These are phyloP conservation scores for Hedychridium roseum DNA, from an alignment of 2,888 invertebrate species.

Conservation along the genomic window DNA sequence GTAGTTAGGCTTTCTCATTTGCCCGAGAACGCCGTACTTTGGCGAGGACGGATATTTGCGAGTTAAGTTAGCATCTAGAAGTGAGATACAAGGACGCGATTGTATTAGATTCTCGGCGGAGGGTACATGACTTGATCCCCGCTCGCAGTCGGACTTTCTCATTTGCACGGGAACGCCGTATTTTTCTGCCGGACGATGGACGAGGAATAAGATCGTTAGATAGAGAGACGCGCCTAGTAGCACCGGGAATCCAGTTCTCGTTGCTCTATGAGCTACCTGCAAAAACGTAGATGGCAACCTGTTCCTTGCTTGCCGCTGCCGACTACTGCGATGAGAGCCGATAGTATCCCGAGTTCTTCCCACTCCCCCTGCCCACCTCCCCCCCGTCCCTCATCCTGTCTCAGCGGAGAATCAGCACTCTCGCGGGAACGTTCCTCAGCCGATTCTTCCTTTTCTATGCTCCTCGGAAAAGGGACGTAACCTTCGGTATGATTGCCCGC, in stretches of 20 bases:
- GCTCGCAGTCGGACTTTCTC: no score
- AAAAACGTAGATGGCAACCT: constrained; percentile 48
- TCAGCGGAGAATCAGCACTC: background rate
- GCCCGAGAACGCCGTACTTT: no score
- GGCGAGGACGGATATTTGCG: no score
- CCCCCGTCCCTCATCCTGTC: background rate
- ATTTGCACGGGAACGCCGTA: no score
- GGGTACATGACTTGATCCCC: no score
- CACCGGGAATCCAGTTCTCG: constrained; percentile 31
- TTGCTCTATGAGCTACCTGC: constrained; percentile 43
- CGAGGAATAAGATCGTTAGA: constrained; percentile 39
- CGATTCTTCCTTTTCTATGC: background rate
- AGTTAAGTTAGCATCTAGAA: no score
- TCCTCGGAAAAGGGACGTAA: constrained; percentile 25
- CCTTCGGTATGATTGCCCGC: constrained; percentile 30
- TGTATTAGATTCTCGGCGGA: no score
- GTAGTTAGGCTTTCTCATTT: no score
- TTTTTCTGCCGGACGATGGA: constrained; percentile 22
- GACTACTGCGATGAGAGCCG: constrained; percentile 36
- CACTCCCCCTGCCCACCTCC: background rate
- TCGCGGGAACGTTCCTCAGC: background rate
- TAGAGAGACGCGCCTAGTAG: constrained; percentile 37
- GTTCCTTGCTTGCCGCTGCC: constrained; percentile 24
- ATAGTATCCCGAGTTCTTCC: constrained; percentile 23
- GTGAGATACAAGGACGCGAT: no score